These are phyloP conservation scores for Rostratula benghalensis DNA, from an alignment of 2,113 vertebrate species.

Conservation along the genomic window DNA sequence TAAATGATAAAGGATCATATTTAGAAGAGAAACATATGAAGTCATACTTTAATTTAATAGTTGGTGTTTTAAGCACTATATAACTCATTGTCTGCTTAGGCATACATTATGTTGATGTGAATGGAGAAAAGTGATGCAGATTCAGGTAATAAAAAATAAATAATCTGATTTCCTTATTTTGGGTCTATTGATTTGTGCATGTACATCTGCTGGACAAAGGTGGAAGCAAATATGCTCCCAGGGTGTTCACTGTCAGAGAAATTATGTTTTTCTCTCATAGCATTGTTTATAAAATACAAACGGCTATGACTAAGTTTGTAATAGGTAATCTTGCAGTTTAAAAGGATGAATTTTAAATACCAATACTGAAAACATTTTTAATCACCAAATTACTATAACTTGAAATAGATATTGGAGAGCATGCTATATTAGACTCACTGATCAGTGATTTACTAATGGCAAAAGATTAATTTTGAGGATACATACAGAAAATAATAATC, in stretches of 20 bases:
- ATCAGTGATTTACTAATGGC: background rate
- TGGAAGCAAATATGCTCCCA: background rate
- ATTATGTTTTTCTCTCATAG: background rate
- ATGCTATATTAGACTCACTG: background rate
- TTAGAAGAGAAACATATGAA: background rate
- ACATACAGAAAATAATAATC: background rate
- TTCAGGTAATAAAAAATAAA: background rate
- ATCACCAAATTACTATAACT: background rate
- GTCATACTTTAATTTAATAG: background rate
- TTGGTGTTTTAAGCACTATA: background rate
- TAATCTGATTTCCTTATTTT: background rate
- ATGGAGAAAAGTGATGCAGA: background rate
- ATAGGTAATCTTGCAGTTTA: background rate
- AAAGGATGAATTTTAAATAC: background rate
- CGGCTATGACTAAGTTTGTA: background rate
- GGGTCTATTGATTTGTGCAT: background rate
- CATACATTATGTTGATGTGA: background rate
- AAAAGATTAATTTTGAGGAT: background rate
- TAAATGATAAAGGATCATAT: background rate
- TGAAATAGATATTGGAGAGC: background rate
- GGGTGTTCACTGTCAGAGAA: background rate
- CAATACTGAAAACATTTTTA: background rate
- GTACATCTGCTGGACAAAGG: background rate
- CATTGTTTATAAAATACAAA: background rate
- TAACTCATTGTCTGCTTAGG: background rate